phyloP scores from a whole-genome alignment of 2,888 invertebrate species.

The Galeopsomyia nigrocyanea region DNA sequence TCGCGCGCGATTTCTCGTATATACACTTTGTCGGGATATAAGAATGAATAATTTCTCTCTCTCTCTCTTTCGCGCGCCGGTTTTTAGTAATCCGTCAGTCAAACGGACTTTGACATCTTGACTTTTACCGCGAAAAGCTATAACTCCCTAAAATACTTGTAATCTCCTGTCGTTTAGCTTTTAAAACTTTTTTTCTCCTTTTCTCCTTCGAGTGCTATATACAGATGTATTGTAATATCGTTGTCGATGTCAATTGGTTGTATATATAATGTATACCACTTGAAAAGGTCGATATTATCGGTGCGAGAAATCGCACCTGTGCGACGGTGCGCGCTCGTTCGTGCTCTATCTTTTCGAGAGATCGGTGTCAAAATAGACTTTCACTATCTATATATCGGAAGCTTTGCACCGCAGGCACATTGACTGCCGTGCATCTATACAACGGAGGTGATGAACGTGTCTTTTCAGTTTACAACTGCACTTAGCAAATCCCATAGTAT shows the following conservation, averaged over 20 bases:
- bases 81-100: slow-evolving; percentile 48
- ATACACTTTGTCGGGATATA: slow-evolving; percentile 37
- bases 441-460: no score
- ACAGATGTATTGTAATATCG: not conserved
- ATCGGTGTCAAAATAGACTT: no score
- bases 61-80: slow-evolving; percentile 43
- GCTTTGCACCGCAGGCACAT: no score
- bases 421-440: no score
- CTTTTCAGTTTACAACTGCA: no score
- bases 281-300: slow-evolving; percentile 10
- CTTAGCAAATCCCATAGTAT: no score
- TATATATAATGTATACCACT: no score
- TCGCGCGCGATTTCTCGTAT: slow-evolving; percentile 23
- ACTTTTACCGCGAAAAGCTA: slow-evolving; percentile 42
- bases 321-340: no score
- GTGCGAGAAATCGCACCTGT: slow-evolving; percentile 12
- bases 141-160: slow-evolving; percentile 44
- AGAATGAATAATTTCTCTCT: slow-evolving; percentile 53
- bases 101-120: not conserved
- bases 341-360: no score
- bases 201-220: not conserved
- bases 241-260: no score
- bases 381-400: no score
- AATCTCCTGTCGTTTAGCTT: slow-evolving; percentile 14
- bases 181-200: no score